Evolutionary conservation across 2,797 vertebrate species (phyloP), one percentile per base, ranked within the genome.

Genomic region (Leuciscus waleckii): DNA sequence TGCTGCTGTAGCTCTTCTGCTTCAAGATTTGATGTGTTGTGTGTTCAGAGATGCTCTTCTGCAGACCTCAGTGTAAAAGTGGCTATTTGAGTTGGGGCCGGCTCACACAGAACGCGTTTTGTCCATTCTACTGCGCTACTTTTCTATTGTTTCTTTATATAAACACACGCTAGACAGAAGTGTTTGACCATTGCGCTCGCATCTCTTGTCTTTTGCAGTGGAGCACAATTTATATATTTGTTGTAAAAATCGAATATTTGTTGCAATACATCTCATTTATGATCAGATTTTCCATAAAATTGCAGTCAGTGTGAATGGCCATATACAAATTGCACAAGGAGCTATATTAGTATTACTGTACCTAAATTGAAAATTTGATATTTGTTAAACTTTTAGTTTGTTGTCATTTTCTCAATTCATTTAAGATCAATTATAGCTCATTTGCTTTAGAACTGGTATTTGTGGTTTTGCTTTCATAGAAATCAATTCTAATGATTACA

Each of bases 401-500:
- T 65, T 51, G 32, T 49, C 1, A 1, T 65, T 54, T 43, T 83
- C 17, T 61, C 26, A 17, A 13, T 61, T 83, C 9, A 26, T 65
- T 75, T 75, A 75, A 35, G 5, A 29, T 76, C 4, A 83, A 54
- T 51, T 51, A 67, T 16, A 67, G 71, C 3, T n/a, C 68, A 54
- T 68, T 68, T 76, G 10, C 43, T 68, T 76, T 68, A 29, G 32
- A 76, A 54, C 16, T 51, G 54, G 23, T 68, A 63, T 73, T 68
- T 70, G 32, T 23, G 4, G 16, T 56, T 75, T 46, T 58, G 46
- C 19, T 73, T 61, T 39, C 43, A 17, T 56, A 46, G 39, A 80
- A 69, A 61, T 68, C 61, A 43, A 51, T 75, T 69, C 41, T 79
- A 70, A 70, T 51, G 49, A 76, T 79, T 7, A 43, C 81, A 32